phyloP scores from a whole-genome alignment of 35 echinoderm and acorn worm genomes.

The Lytechinus pictus region DNA sequence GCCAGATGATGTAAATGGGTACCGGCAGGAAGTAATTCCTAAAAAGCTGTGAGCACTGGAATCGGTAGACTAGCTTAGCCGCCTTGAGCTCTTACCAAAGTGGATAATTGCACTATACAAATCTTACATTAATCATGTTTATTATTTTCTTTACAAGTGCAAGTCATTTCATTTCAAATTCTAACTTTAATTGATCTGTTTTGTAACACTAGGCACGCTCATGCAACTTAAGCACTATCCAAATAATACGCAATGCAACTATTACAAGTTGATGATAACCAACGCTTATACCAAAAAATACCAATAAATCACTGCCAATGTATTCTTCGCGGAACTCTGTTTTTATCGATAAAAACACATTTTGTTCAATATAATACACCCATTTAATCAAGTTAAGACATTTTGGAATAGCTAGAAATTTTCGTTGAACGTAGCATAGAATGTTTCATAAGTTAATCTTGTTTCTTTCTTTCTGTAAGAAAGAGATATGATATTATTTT shows the following conservation, averaged over 20 bases:
- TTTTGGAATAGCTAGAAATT: conserved; percentile 16
- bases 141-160: too few relatives aligned
- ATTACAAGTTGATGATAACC: not conserved
- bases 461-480: not conserved
- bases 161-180: too few relatives aligned
- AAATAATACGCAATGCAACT: not conserved
- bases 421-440: not conserved
- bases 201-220: too few relatives aligned
- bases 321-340: not conserved
- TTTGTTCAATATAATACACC: conserved; percentile 27
- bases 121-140: too few relatives aligned
- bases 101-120: too few relatives aligned
- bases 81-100: too few relatives aligned
- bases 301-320: not conserved
- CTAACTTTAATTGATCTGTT: too few relatives aligned
- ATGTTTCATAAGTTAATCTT: not conserved
- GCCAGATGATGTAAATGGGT: too few relatives aligned
- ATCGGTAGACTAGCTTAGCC: too few relatives aligned
- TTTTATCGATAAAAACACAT: not conserved
- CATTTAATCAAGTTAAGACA: conserved; percentile 16
- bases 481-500: not conserved
- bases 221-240: not conserved
- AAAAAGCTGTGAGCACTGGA: too few relatives aligned
- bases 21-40: too few relatives aligned
- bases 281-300: not conserved